Evolutionary conservation across 2,113 vertebrate species (phyloP).

Genomic region (Bos indicus): DNA sequence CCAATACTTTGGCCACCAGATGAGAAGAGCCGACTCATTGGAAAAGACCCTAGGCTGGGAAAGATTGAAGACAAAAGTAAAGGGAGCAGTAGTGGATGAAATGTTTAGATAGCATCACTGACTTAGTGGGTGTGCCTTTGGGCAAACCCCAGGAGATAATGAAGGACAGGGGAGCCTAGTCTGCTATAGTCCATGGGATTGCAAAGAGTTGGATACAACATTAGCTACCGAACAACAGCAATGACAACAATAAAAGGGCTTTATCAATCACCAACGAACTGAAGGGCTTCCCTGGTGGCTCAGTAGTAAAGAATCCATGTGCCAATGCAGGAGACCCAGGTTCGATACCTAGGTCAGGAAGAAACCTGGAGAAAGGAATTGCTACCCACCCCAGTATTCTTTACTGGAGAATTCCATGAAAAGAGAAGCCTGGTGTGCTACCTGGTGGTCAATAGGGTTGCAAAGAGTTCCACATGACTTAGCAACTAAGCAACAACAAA

Average conservation of each 20-base stretch:
- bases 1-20: neutral
- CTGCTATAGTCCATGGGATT: neutral
- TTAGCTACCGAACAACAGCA: neutral
- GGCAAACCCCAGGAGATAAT: neutral
- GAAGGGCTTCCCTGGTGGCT: neutral
- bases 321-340: neutral
- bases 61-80: neutral
- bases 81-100: neutral
- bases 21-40: neutral
- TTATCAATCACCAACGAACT: neutral
- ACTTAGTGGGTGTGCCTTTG: neutral
- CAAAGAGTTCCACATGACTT: neutral
- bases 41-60: neutral
- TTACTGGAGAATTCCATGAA: neutral
- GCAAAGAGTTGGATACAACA: neutral
- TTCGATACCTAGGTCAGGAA: neutral
- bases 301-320: neutral
- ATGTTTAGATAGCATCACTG: neutral
- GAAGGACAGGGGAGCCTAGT: neutral
- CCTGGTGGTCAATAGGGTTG: neutral
- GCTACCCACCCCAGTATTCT: neutral
- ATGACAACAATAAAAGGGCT: neutral
- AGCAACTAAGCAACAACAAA: neutral
- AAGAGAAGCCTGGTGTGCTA: neutral
- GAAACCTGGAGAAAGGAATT: neutral